phyloP scores from a whole-genome alignment of 2,888 invertebrate genomes.

The Ochropacha duplaris region DNA sequence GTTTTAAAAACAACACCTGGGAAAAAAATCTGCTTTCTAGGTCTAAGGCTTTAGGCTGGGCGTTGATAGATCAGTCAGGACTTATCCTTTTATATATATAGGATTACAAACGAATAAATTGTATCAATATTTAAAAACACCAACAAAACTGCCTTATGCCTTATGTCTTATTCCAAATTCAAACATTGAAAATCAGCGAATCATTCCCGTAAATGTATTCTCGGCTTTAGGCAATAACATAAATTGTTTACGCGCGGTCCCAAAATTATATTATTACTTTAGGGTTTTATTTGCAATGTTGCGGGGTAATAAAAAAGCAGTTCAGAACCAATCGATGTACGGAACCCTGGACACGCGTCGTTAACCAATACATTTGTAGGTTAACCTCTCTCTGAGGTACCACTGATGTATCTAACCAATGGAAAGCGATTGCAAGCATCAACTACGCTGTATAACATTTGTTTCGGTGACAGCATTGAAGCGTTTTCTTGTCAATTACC shows the following conservation, averaged over 20 bases:
- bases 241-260: conserved; percentile 3
- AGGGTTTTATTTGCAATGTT: conserved; percentile 21
- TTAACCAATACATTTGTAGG: conserved; percentile 39
- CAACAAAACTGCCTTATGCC: too few relatives aligned
- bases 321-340: conserved; percentile 47
- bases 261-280: conserved; percentile 7
- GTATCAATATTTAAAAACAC: too few relatives aligned
- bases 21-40: too few relatives aligned
- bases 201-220: not conserved
- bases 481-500: too few relatives aligned
- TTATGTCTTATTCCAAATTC: not conserved
- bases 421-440: not conserved
- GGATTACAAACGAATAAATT: too few relatives aligned
- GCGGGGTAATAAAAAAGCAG: conserved; percentile 45
- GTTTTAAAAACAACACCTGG: too few relatives aligned
- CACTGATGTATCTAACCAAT: not conserved
- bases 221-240: not conserved
- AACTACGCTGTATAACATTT: too few relatives aligned
- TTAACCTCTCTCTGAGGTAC: not conserved
- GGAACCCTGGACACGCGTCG: conserved; percentile 32
- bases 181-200: not conserved
- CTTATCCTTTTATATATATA: too few relatives aligned
- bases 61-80: too few relatives aligned
- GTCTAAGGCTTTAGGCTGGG: too few relatives aligned
- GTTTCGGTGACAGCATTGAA: too few relatives aligned